Percentiles rank a stretch among this genome's conserved stretches.
These are phyloP conservation scores for Oxyura jamaicensis DNA, from an alignment of 2,113 vertebrate genomes.

Conservation along the genomic window DNA sequence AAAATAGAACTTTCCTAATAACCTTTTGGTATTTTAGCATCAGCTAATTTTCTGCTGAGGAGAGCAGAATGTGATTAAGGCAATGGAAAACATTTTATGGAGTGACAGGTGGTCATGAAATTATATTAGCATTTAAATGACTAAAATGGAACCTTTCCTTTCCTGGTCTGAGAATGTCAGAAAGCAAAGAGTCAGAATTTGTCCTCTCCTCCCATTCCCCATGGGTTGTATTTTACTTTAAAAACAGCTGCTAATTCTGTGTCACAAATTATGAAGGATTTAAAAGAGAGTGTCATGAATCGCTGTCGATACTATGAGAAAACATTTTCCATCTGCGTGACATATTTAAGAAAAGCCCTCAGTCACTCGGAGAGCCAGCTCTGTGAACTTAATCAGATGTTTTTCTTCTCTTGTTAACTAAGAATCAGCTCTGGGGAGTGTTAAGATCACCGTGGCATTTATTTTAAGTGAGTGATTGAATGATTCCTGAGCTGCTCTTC, in stretches of 20 bases:
- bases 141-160: slow-evolving; percentile 64
- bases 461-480: slow-evolving; percentile 41
- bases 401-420: slow-evolving; percentile 28
- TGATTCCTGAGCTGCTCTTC: slow-evolving; percentile 43
- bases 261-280: slow-evolving; percentile 53
- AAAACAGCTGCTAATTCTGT: slow-evolving; percentile 74
- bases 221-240: slow-evolving; percentile 59
- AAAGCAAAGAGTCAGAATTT: slow-evolving; percentile 61
- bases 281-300: slow-evolving; percentile 39
- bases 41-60: slow-evolving; percentile 75
- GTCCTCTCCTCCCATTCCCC: slow-evolving; percentile 42
- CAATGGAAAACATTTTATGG: slow-evolving; percentile 75
- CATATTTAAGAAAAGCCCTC: slow-evolving; percentile 28
- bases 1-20: slow-evolving; percentile 63
- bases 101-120: slow-evolving; percentile 77
- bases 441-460: not conserved
- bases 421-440: slow-evolving; percentile 25
- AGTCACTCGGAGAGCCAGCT: slow-evolving; percentile 46
- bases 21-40: slow-evolving; percentile 63
- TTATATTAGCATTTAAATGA: slow-evolving; percentile 78
- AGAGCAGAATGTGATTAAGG: slow-evolving; percentile 73
- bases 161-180: slow-evolving; percentile 60
- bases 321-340: slow-evolving; percentile 72
- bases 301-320: slow-evolving; percentile 60
- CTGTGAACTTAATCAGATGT: slow-evolving; percentile 16